Evolutionary conservation across 2,113 vertebrate species (phyloP).

Genomic region (Perca fluviatilis): DNA sequence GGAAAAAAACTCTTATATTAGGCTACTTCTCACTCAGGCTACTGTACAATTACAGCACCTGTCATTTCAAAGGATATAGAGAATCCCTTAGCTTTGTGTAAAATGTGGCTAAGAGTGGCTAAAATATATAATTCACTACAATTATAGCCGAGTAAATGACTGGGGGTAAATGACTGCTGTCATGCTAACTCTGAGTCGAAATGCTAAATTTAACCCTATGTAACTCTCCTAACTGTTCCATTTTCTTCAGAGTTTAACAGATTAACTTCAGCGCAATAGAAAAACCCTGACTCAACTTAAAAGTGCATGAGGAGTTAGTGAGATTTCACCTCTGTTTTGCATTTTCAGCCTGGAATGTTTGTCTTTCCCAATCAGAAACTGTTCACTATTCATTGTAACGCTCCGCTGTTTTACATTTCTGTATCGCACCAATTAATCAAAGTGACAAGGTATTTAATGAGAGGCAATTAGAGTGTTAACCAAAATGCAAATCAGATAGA

Average conservation of each 20-base stretch:
- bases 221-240: background rate
- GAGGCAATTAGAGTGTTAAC: slow-evolving; percentile 83
- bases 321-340: slow-evolving; percentile 34
- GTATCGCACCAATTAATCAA: slow-evolving; percentile 81
- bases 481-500: slow-evolving; percentile 80
- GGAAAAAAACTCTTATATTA: background rate
- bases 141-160: slow-evolving; percentile 45
- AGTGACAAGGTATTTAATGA: slow-evolving; percentile 83
- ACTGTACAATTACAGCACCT: slow-evolving; percentile 17
- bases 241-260: background rate
- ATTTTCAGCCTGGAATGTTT: slow-evolving; percentile 19
- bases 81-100: background rate
- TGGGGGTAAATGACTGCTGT: slow-evolving; percentile 20
- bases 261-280: background rate
- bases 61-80: slow-evolving; percentile 16
- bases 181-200: background rate
- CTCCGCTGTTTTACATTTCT: slow-evolving; percentile 79
- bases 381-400: slow-evolving; percentile 59
- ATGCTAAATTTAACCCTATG: background rate
- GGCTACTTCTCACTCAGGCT: background rate
- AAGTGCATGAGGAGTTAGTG: background rate
- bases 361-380: slow-evolving; percentile 59
- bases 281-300: slow-evolving; percentile 40
- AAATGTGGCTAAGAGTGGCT: slow-evolving; percentile 12
- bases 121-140: slow-evolving; percentile 34